Conservation (phyloP, 2,888 invertebrate genomes). For the Apotomis turbidana region DNA sequence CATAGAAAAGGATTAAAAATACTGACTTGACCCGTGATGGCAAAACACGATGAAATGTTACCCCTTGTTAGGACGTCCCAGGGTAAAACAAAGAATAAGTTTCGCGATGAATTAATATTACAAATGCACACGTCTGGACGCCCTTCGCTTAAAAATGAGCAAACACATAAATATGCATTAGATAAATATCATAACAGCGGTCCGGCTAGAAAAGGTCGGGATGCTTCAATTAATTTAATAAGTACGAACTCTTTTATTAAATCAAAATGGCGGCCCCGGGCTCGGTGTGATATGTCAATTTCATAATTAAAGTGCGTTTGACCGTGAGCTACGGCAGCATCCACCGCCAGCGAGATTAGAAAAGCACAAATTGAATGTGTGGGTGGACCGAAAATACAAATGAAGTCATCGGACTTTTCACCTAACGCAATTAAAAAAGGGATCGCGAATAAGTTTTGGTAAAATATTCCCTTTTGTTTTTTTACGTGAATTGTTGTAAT, state of each 20-base stretch:
- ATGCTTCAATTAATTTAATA: constrained; percentile 73
- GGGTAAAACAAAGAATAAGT: constrained; percentile 37
- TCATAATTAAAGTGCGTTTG: constrained; percentile 83
- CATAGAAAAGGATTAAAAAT: not conserved
- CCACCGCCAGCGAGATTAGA: constrained; percentile 65
- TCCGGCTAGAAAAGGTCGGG: constrained; percentile 64
- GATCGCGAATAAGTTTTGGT: constrained; percentile 48
- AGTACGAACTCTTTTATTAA: constrained; percentile 81
- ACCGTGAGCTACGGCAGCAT: constrained; percentile 67
- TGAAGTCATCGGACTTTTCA: constrained; percentile 70
- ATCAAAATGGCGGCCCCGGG: constrained; percentile 68
- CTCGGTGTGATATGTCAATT: constrained; percentile 79
- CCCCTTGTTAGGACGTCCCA: constrained; percentile 20
- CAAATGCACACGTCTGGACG: constrained; percentile 61
- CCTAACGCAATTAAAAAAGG: constrained; percentile 72
- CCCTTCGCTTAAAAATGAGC: constrained; percentile 65
- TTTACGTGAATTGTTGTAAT: not conserved
- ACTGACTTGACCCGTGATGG: not conserved
- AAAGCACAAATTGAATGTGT: constrained; percentile 71
- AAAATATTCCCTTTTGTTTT: constrained; percentile 5
- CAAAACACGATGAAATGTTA: constrained; percentile 15
- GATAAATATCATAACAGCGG: constrained; percentile 71
- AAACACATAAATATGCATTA: constrained; percentile 82
- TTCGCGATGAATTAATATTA: constrained; percentile 59
- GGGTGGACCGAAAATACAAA: constrained; percentile 63